Percentiles rank a stretch among this genome's conserved stretches.
These are phyloP conservation scores for Cataglyphis altisquamis DNA, from an alignment of 2,888 invertebrate genomes.

Conservation along the genomic window DNA sequence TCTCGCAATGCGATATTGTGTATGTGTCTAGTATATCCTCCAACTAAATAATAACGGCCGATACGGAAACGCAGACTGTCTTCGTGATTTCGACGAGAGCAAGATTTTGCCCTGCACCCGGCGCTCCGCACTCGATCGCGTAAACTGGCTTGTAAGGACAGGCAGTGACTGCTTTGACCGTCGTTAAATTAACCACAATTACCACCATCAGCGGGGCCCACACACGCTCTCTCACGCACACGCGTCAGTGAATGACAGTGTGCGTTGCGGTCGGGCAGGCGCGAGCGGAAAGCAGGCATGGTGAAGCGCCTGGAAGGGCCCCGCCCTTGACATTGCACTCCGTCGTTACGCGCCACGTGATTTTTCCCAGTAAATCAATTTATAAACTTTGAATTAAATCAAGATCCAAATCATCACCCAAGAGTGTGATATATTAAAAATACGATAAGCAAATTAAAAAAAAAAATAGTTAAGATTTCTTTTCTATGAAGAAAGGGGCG, in stretches of 20 bases:
- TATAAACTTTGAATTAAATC: neutral
- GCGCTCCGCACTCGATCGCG: slow-evolving; percentile 61
- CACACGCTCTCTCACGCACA: slow-evolving; percentile 63
- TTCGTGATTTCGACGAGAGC: slow-evolving; percentile 16
- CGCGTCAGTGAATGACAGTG: slow-evolving; percentile 39
- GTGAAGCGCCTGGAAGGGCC: slow-evolving; percentile 21
- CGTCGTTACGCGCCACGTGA: neutral
- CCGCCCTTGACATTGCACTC: slow-evolving; percentile 42
- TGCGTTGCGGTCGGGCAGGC: slow-evolving; percentile 24
- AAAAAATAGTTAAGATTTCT: neutral
- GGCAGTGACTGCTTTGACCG: slow-evolving; percentile 72
- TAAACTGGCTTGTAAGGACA: slow-evolving; percentile 73
- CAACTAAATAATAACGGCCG: neutral
- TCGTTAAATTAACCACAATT: slow-evolving; percentile 84
- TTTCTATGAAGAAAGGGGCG: neutral
- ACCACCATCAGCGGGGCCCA: slow-evolving; percentile 71
- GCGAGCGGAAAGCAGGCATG: slow-evolving; percentile 51
- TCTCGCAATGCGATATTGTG: neutral
- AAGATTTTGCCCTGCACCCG: slow-evolving; percentile 43
- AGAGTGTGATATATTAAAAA: neutral
- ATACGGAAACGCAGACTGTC: neutral
- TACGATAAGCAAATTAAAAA: too few species aligned
- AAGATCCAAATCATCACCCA: neutral
- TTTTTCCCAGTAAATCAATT: slow-evolving; percentile 11
- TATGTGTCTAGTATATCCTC: neutral